A percentile compares a stretch with the other conserved stretches of the same genome.
Evolutionary conservation across 2,797 vertebrate genomes (phyloP).

Genomic region (Pristis pectinata): DNA sequence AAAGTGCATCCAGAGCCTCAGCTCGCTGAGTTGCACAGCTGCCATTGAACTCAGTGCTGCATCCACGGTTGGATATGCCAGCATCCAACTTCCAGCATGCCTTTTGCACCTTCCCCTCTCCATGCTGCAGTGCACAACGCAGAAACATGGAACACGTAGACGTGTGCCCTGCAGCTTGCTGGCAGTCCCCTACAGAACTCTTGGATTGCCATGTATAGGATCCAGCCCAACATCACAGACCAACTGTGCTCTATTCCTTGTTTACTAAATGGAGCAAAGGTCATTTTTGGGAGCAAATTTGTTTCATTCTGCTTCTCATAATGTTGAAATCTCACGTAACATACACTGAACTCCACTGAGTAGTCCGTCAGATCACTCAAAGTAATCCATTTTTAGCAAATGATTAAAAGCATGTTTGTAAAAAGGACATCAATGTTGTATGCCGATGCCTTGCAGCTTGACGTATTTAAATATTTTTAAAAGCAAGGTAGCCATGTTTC

Average conservation of each 20-base stretch:
- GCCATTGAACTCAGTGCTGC: no score
- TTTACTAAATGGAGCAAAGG: conserved; percentile 19
- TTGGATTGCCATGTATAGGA: no score
- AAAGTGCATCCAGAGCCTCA: no score
- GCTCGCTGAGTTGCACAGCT: no score
- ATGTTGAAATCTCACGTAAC: not conserved
- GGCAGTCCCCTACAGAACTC: no score
- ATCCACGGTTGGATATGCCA: no score
- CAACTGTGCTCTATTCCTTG: not conserved
- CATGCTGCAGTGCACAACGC: no score
- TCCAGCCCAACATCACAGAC: not conserved
- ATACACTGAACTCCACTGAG: not conserved
- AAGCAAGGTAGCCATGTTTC: not conserved
- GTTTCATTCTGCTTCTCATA: conserved; percentile 2
- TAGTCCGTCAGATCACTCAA: conserved; percentile 31
- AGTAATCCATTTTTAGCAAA: conserved; percentile 1
- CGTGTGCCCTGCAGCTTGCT: no score
- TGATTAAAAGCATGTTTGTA: conserved; percentile 14
- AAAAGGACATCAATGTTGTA: not conserved
- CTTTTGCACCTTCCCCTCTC: no score
- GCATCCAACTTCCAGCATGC: no score
- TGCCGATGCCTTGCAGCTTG: not conserved
- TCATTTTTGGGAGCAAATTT: not conserved
- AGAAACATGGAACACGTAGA: no score
- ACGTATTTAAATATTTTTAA: not conserved